Conservation (phyloP, 2,797 vertebrate species). For the Pogonophryne albipinna region DNA sequence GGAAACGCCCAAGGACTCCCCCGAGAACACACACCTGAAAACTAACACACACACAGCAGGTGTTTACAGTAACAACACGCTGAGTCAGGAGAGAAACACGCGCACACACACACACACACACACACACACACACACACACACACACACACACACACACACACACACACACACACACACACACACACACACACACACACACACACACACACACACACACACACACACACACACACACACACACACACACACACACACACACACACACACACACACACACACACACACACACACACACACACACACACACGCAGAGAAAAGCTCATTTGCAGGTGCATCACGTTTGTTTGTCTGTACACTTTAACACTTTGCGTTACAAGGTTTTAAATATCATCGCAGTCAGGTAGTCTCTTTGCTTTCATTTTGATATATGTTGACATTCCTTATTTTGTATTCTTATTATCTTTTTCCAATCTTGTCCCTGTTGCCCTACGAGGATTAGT, state of each 20-base stretch:
- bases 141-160: constrained; percentile 12
- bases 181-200: constrained; percentile 3
- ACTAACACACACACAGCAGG: constrained; percentile 52
- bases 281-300: not conserved
- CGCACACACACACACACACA: constrained; percentile 4
- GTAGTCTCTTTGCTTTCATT: too few species aligned
- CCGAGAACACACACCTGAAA: constrained; percentile 29
- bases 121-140: constrained; percentile 3
- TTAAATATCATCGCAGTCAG: constrained; percentile 13
- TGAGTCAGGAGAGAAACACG: constrained; percentile 55
- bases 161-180: not conserved
- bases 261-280: constrained; percentile 14
- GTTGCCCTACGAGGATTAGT: too few species aligned
- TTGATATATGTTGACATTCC: too few species aligned
- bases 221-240: not conserved
- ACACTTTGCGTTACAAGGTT: not conserved
- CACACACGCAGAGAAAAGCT: not conserved
- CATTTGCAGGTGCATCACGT: not conserved
- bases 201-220: constrained; percentile 12
- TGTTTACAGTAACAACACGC: constrained; percentile 65
- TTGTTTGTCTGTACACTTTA: not conserved
- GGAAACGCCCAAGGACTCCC: constrained; percentile 62
- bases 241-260: not conserved
- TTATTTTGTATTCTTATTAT: too few species aligned
- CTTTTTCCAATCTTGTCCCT: too few species aligned